A percentile compares a stretch with the other conserved stretches of the same genome.
Conservation (phyloP, 2,888 invertebrate genomes). For the Aspidiotus rigidus region DNA sequence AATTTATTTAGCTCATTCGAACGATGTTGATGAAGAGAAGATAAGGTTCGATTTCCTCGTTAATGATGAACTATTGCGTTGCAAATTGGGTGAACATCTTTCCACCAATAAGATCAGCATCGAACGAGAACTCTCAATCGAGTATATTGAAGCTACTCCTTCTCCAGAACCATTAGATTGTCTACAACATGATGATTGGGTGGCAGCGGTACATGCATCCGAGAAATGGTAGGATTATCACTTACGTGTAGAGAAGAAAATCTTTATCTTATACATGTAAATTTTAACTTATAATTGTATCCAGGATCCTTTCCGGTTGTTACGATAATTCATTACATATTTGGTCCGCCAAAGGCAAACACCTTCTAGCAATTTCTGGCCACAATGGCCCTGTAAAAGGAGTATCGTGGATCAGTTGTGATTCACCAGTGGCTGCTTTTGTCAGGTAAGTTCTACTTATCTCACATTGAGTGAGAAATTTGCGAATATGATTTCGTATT, state of each 20-base stretch:
- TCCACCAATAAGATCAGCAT: conserved; percentile 64
- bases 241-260: background rate
- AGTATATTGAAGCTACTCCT: conserved; percentile 82
- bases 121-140: conserved; percentile 78
- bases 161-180: conserved; percentile 88
- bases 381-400: conserved; percentile 81
- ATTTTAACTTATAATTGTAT: background rate
- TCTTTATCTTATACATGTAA: too few relatives aligned
- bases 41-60: conserved; percentile 82
- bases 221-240: conserved; percentile 54
- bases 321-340: conserved; percentile 88
- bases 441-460: conserved; percentile 49
- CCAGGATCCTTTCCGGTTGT: conserved; percentile 79
- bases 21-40: conserved; percentile 23
- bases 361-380: conserved; percentile 61
- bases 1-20: conserved; percentile 41
- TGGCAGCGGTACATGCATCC: conserved; percentile 69
- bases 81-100: conserved; percentile 63
- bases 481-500: background rate
- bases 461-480: conserved; percentile 17
- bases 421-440: conserved; percentile 52
- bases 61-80: conserved; percentile 68
- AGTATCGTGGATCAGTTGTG: conserved; percentile 71
- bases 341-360: conserved; percentile 78
- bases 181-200: conserved; percentile 94